A percentile compares a stretch with the other conserved stretches of the same genome.
Evolutionary conservation across 1,140 invertebrate genomes (phyloP).

Genomic region (Wasmannia auropunctata): DNA sequence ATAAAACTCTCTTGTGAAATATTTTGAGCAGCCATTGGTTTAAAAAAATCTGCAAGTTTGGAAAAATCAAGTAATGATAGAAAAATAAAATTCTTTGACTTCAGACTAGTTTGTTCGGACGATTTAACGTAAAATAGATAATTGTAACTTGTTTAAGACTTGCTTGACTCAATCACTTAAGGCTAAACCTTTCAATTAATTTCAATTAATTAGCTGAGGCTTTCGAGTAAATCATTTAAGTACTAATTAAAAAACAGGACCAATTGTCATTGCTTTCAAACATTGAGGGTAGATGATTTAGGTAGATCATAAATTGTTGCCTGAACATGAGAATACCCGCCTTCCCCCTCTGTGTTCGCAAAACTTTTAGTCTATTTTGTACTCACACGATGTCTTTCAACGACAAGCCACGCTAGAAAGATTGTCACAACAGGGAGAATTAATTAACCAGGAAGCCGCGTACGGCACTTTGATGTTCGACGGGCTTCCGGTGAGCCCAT

Average conservation of each 20-base stretch:
- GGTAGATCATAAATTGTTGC: not conserved
- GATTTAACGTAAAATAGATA: not conserved
- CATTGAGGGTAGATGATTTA: not conserved
- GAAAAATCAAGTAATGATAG: not conserved
- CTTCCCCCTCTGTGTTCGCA: no score
- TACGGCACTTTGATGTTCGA: constrained; percentile 76
- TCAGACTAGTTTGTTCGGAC: not conserved
- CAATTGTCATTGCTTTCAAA: not conserved
- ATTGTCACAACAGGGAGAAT: constrained; percentile 67
- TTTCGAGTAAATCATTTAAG: not conserved
- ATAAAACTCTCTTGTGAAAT: not conserved
- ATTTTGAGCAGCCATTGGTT: not conserved
- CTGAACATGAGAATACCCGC: not conserved
- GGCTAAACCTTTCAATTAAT: not conserved
- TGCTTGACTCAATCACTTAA: not conserved
- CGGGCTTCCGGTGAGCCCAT: constrained; percentile 73
- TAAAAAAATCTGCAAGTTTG: not conserved
- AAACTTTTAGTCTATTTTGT: not conserved
- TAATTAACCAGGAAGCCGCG: constrained; percentile 79
- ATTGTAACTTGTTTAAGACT: not conserved
- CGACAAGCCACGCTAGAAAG: constrained; percentile 3
- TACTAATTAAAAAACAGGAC: not conserved
- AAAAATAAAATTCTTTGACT: not conserved
- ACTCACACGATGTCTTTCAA: not conserved
- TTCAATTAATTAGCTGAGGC: not conserved